These are phyloP conservation scores for Xiphydria camelus DNA, from an alignment of 2,888 invertebrate species.

Conservation along the genomic window DNA sequence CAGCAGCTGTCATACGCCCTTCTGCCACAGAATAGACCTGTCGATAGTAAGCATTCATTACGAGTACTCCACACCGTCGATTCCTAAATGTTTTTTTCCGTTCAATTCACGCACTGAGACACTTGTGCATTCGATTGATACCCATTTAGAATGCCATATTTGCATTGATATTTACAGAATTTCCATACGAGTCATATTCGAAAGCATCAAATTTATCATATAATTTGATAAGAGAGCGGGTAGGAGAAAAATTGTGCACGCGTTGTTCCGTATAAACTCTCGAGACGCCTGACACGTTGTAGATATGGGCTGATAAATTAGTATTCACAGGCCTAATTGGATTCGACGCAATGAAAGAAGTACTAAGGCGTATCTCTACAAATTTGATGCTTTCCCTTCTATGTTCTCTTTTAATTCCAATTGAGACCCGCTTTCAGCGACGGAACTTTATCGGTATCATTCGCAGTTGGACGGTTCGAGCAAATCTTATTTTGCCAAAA, in stretches of 20 bases:
- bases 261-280: conserved; percentile 21
- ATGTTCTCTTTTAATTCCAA: too few species aligned
- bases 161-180: conserved; percentile 33
- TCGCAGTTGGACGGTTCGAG: too few species aligned
- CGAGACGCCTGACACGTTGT: conserved; percentile 27
- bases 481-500: too few species aligned
- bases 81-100: too few species aligned
- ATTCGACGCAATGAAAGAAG: too few species aligned
- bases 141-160: background rate
- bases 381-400: too few species aligned
- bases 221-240: conserved; percentile 26
- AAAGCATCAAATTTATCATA: conserved; percentile 24
- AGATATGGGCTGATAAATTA: conserved; percentile 39
- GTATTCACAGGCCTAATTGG: conserved; percentile 27
- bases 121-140: too few species aligned
- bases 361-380: too few species aligned
- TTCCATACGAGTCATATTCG: conserved; percentile 21
- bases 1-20: conserved; percentile 56
- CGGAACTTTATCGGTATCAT: too few species aligned
- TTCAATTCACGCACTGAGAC: too few species aligned
- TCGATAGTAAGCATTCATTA: conserved; percentile 48
- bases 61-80: too few species aligned
- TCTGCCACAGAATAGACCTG: conserved; percentile 56
- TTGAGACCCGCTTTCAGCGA: too few species aligned
- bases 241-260: conserved; percentile 22